Evolutionary conservation across 92 coral and sea anemone genomes (phyloP).

Genomic region (Phenganax subtilis): DNA sequence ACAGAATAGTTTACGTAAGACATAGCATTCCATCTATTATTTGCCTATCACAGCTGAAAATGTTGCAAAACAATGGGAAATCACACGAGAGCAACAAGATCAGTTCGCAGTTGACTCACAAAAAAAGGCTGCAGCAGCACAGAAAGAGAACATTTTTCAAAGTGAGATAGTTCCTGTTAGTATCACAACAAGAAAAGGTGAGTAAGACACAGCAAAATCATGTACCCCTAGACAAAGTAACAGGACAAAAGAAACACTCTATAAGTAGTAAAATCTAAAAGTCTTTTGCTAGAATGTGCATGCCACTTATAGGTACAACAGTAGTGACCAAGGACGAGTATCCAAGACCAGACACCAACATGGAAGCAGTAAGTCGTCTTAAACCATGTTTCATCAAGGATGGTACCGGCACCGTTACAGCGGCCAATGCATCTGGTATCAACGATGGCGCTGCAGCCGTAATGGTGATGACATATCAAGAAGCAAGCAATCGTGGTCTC

Average conservation of each 20-base stretch:
- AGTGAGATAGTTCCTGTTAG: conserved; percentile 81
- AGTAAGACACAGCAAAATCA: background rate
- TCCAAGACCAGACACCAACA: conserved; percentile 80
- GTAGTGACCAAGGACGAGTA: conserved; percentile 73
- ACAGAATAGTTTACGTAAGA: no score
- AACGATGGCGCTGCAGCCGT: conserved; percentile 97
- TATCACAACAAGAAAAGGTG: conserved; percentile 76
- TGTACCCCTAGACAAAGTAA: background rate
- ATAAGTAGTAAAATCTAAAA: no score
- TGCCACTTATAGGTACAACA: conserved; percentile 51
- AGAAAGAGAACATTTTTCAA: conserved; percentile 64
- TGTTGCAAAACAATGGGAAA: conserved; percentile 91
- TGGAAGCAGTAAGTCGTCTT: conserved; percentile 70
- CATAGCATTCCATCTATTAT: background rate
- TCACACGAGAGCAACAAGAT: conserved; percentile 79
- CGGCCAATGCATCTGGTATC: conserved; percentile 93
- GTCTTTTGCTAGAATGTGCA: background rate
- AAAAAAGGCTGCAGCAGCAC: conserved; percentile 69
- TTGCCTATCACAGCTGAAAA: conserved; percentile 66
- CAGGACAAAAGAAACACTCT: background rate
- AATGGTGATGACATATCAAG: conserved; percentile 72
- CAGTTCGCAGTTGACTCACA: conserved; percentile 74
- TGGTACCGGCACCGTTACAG: conserved; percentile 89
- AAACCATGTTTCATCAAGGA: conserved; percentile 87
- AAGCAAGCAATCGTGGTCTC: conserved; percentile 57